Evolutionary conservation across 2,113 vertebrate genomes (phyloP).

Genomic region (Cyanistes caeruleus): DNA sequence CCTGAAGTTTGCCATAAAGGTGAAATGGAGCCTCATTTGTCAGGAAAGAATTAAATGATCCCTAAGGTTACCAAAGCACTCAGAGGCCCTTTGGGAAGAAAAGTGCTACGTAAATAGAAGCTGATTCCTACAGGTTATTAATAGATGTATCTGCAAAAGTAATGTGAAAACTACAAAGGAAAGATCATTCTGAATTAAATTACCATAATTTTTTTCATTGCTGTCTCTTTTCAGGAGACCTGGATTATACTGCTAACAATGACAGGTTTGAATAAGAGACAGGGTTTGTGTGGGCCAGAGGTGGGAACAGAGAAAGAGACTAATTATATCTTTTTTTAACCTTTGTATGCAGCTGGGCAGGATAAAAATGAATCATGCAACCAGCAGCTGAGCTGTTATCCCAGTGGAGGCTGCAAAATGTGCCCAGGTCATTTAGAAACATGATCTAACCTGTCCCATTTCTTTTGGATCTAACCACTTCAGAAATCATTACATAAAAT

Average conservation of each 20-base stretch:
- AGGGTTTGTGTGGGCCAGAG: slow-evolving; percentile 55
- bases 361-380: slow-evolving; percentile 37
- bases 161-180: slow-evolving; percentile 59
- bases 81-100: slow-evolving; percentile 18
- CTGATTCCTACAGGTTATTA: slow-evolving; percentile 43
- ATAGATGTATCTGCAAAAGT: slow-evolving; percentile 54
- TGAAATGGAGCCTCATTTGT: neutral
- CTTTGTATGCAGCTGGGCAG: slow-evolving; percentile 48
- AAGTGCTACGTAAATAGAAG: slow-evolving; percentile 42
- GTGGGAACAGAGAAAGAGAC: slow-evolving; percentile 27
- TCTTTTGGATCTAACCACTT: neutral
- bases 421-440: neutral
- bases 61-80: slow-evolving; percentile 1
- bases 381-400: neutral
- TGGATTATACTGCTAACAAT: slow-evolving; percentile 48
- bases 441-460: neutral
- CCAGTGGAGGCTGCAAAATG: neutral
- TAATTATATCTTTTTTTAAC: slow-evolving; percentile 64
- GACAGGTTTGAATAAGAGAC: slow-evolving; percentile 60
- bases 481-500: neutral
- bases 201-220: slow-evolving; percentile 68
- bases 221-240: slow-evolving; percentile 48
- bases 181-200: slow-evolving; percentile 67
- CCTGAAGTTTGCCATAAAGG: neutral
- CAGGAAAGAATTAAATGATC: slow-evolving; percentile 20